These are phyloP conservation scores for Synergus gifuensis DNA, from an alignment of 2,888 invertebrate genomes.

Conservation along the genomic window DNA sequence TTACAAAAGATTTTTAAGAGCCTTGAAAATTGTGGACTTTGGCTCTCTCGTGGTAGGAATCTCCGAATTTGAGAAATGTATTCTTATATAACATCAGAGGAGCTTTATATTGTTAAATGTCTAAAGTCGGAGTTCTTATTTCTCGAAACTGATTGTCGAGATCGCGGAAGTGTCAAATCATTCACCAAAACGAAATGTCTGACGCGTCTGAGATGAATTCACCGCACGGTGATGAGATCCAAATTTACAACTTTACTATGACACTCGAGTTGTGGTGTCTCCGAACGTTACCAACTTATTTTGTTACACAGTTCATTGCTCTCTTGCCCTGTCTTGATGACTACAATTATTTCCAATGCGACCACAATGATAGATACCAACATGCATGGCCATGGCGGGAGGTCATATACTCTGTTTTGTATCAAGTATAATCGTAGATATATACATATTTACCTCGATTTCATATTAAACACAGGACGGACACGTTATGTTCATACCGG, in stretches of 20 bases:
- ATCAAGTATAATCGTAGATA: neutral
- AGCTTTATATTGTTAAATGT: neutral
- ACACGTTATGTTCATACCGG: neutral
- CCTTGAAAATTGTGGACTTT: neutral
- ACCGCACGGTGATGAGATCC: conserved; percentile 14
- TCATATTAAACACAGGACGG: neutral
- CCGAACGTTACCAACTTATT: conserved; percentile 9
- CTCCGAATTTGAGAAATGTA: neutral
- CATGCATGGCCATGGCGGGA: neutral
- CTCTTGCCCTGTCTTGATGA: conserved; percentile 48
- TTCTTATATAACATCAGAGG: neutral
- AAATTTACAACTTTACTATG: conserved; percentile 34
- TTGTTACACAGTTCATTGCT: conserved; percentile 50
- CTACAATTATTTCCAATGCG: conserved; percentile 53
- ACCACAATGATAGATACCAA: conserved; percentile 38
- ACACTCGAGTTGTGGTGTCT: neutral
- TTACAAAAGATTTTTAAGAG: neutral
- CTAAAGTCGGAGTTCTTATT: conserved; percentile 8
- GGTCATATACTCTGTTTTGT: neutral
- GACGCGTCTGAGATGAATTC: conserved; percentile 29
- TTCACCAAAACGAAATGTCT: neutral
- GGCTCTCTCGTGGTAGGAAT: too few relatives aligned
- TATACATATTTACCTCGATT: neutral
- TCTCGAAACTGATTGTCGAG: conserved; percentile 22
- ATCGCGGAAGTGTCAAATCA: conserved; percentile 20